Conservation (phyloP, 53 echinoderm and acorn worm genomes). For the Patiria pectinifera region DNA sequence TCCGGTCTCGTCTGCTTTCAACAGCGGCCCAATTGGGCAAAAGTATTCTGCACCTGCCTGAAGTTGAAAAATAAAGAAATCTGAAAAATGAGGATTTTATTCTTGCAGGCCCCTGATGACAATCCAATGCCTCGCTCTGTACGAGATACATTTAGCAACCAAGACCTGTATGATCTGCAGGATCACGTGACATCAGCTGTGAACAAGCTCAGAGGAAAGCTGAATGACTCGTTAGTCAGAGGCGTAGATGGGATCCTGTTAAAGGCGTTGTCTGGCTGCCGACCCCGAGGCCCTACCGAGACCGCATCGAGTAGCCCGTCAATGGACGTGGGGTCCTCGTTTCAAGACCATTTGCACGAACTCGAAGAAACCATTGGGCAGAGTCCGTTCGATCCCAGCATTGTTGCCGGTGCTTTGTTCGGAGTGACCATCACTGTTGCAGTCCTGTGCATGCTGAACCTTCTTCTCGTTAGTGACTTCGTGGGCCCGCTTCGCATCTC, state of each 20-base stretch:
- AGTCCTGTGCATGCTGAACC: slow-evolving; percentile 74
- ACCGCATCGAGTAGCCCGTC: neutral
- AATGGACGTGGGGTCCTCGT: neutral
- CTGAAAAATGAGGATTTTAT: too few species aligned
- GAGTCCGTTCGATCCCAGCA: slow-evolving; percentile 54
- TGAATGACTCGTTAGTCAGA: slow-evolving; percentile 1
- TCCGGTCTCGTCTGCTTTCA: too few species aligned
- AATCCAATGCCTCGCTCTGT: neutral
- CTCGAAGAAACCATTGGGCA: slow-evolving; percentile 24
- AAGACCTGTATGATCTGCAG: neutral
- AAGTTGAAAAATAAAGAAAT: too few species aligned
- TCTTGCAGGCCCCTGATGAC: neutral
- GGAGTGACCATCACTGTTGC: slow-evolving; percentile 79
- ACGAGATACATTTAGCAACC: neutral
- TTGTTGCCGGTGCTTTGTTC: slow-evolving; percentile 76
- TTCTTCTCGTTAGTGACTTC: slow-evolving; percentile 74
- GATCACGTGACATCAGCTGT: neutral
- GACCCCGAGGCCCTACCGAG: neutral
- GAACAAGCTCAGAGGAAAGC: neutral
- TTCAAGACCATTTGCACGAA: neutral
- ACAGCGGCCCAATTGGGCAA: too few species aligned
- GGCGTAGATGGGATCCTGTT: neutral
- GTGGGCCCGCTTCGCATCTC: slow-evolving; percentile 93
- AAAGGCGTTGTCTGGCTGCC: neutral
- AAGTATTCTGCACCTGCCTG: too few species aligned